These are phyloP conservation scores for Monochamus alternatus DNA, from an alignment of 2,888 invertebrate genomes.

Conservation along the genomic window DNA sequence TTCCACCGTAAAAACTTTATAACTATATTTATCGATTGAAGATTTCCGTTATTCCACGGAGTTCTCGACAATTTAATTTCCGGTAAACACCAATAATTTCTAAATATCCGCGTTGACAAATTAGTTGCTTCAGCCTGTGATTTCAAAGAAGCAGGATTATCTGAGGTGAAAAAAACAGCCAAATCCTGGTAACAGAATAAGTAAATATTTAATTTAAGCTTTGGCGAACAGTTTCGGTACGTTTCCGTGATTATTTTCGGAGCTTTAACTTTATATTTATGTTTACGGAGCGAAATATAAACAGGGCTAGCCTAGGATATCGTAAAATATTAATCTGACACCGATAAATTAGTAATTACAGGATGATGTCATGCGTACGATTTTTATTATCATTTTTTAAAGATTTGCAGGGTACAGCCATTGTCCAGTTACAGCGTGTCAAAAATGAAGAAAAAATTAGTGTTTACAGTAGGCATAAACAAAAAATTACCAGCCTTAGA, in stretches of 20 bases:
- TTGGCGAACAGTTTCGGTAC: neutral
- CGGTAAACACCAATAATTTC: neutral
- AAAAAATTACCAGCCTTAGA: too few species aligned
- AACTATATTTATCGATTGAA: too few species aligned
- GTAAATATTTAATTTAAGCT: slow-evolving; percentile 1
- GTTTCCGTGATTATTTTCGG: neutral
- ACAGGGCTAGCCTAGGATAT: neutral
- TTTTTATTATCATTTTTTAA: neutral
- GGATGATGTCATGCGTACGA: neutral
- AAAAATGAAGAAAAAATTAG: too few species aligned
- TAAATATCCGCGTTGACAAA: neutral
- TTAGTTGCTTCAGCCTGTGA: neutral
- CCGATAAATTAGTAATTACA: neutral
- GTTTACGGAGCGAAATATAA: neutral
- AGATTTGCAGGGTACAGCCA: too few species aligned
- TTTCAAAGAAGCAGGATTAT: neutral
- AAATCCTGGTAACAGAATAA: neutral
- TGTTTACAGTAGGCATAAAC: too few species aligned
- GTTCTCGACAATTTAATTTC: neutral
- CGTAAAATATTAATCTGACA: neutral
- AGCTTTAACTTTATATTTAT: neutral
- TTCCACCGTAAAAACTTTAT: too few species aligned
- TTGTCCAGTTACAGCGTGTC: too few species aligned
- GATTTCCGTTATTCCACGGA: too few species aligned
- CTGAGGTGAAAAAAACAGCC: neutral